These are phyloP conservation scores for Pycnomerus fuliginosus DNA, from an alignment of 2,888 invertebrate species.

Conservation along the genomic window DNA sequence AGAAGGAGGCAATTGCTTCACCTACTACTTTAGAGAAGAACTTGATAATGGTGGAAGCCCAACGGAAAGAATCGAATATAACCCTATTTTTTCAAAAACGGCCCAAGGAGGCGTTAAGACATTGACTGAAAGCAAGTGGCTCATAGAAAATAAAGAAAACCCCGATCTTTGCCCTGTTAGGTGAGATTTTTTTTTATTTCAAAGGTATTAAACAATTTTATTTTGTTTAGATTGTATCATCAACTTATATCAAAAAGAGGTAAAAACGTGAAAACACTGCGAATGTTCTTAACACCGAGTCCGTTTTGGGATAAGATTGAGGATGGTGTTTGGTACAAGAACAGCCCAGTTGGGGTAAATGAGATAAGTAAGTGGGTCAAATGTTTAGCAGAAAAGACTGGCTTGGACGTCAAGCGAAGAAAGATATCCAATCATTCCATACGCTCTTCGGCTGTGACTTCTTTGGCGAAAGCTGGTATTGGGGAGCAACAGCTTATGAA, in stretches of 20 bases:
- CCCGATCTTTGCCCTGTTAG: too few species aligned
- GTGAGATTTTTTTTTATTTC: background rate
- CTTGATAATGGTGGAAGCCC: slow-evolving; percentile 1
- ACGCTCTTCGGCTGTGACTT: slow-evolving; percentile 1
- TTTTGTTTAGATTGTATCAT: background rate
- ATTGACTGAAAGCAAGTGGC: background rate
- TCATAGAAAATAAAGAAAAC: slow-evolving; percentile 1
- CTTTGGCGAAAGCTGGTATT: slow-evolving; percentile 1
- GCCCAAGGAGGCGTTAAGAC: background rate
- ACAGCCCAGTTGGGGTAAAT: slow-evolving; percentile 1
- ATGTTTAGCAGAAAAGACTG: slow-evolving; percentile 1
- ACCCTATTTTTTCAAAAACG: slow-evolving; percentile 1
- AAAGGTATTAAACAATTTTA: background rate
- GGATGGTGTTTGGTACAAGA: slow-evolving; percentile 4
- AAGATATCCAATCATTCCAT: slow-evolving; percentile 2
- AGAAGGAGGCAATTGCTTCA: slow-evolving; percentile 6
- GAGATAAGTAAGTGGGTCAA: slow-evolving; percentile 2
- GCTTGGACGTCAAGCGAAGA: slow-evolving; percentile 3
- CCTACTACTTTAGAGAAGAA: slow-evolving; percentile 7
- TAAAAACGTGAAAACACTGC: slow-evolving; percentile 1
- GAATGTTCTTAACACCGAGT: background rate
- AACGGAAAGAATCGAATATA: too few species aligned
- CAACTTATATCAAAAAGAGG: slow-evolving; percentile 1
- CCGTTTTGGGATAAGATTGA: background rate
- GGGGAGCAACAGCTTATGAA: slow-evolving; percentile 1